A percentile compares a stretch with the other conserved stretches of the same genome.
These are phyloP conservation scores for Catajapyx aquilonaris DNA, from an alignment of 1,140 invertebrate species.

Conservation along the genomic window DNA sequence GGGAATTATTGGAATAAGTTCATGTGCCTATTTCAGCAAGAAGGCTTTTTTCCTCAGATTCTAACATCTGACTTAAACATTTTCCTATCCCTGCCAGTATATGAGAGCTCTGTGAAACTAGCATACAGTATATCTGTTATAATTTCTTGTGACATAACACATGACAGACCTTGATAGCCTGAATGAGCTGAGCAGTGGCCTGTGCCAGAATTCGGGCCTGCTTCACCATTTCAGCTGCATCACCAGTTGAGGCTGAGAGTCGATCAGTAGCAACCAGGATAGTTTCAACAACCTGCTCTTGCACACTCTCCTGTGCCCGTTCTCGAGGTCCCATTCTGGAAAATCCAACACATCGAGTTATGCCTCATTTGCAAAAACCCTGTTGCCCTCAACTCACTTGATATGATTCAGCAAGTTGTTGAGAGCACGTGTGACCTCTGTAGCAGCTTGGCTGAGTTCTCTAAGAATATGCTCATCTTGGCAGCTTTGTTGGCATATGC, in stretches of 20 bases:
- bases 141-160: no score
- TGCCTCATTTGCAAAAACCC: conserved; percentile 5
- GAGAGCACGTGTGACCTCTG: conserved; percentile 70
- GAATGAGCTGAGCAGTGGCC: conserved; percentile 77
- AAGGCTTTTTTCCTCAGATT: no score
- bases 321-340: conserved; percentile 24
- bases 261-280: conserved; percentile 80
- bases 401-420: conserved; percentile 83
- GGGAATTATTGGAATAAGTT: no score
- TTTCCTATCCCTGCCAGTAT: no score
- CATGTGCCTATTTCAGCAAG: no score
- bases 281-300: conserved; percentile 69
- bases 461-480: conserved; percentile 41
- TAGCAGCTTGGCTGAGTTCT: conserved; percentile 64
- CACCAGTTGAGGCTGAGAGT: conserved; percentile 57
- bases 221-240: conserved; percentile 81
- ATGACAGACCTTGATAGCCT: conserved; percentile 80
- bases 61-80: no score
- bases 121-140: no score
- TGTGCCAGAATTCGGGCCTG: conserved; percentile 81
- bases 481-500: conserved; percentile 54
- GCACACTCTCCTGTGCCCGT: conserved; percentile 27
- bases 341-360: conserved; percentile 6
- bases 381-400: conserved; percentile 24
- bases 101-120: no score